phyloP scores from a whole-genome alignment of 2,888 invertebrate species.

The Morpho achilles region DNA sequence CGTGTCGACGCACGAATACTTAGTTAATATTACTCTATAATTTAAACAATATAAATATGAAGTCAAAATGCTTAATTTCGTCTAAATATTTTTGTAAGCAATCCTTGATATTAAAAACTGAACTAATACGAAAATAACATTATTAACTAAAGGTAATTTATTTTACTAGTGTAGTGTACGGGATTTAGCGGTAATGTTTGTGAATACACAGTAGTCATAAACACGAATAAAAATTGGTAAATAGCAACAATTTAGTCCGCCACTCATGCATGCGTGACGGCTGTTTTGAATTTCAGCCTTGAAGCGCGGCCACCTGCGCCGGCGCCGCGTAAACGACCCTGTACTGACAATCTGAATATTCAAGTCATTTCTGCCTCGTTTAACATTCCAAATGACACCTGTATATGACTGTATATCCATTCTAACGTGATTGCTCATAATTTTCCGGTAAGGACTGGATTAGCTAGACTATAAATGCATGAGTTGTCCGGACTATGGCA shows the following conservation, averaged over 20 bases:
- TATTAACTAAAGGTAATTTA: no score
- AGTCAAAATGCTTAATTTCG: no score
- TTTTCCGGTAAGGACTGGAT: constrained; percentile 21
- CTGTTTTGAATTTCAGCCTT: constrained; percentile 80
- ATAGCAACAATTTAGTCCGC: constrained; percentile 56
- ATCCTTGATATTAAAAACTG: no score
- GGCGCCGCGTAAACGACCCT: constrained; percentile 80
- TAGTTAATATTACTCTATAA: constrained; percentile 33
- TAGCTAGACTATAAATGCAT: constrained; percentile 26
- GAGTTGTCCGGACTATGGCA: constrained; percentile 43
- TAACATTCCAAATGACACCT: constrained; percentile 71
- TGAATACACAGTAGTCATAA: constrained; percentile 22
- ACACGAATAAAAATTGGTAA: constrained; percentile 39
- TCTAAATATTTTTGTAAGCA: no score
- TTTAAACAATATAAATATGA: no score
- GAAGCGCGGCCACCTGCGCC: constrained; percentile 81
- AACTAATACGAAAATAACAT: no score
- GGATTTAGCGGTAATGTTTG: not conserved
- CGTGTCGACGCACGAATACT: constrained; percentile 51
- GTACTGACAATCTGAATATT: constrained; percentile 78
- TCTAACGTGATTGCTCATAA: constrained; percentile 20
- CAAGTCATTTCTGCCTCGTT: constrained; percentile 70
- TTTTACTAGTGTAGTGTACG: no score
- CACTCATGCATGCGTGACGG: constrained; percentile 74
- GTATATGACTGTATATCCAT: constrained; percentile 50